Conservation (phyloP, 1,140 invertebrate species). For the Psix sp. region DNA sequence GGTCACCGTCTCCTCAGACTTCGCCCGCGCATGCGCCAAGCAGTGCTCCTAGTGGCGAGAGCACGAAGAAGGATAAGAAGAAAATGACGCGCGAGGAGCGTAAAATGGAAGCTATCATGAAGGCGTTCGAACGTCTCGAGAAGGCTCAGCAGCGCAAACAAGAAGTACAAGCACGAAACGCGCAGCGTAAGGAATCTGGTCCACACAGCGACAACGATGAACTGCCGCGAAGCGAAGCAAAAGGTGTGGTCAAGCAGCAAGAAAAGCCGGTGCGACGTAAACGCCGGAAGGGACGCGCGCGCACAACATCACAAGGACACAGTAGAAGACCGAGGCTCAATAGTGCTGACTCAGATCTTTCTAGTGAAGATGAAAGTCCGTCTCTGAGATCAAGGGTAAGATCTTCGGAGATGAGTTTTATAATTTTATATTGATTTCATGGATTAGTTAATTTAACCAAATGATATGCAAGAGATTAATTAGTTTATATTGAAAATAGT, state of each 20-base stretch:
- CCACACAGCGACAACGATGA: conserved; percentile 77
- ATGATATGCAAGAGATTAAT: too few species aligned
- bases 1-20: conserved; percentile 67
- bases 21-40: conserved; percentile 66
- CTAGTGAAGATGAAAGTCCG: conserved; percentile 83
- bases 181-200: conserved; percentile 75
- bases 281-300: conserved; percentile 81
- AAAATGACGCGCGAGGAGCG: conserved; percentile 92
- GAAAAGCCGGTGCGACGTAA: conserved; percentile 74
- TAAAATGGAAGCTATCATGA: conserved; percentile 97
- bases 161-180: conserved; percentile 81
- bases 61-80: conserved; percentile 79
- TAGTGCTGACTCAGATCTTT: conserved; percentile 85
- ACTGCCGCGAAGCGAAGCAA: too few species aligned
- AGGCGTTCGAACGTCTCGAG: conserved; percentile 91
- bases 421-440: background rate
- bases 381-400: conserved; percentile 73
- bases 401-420: background rate
- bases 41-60: conserved; percentile 72
- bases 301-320: conserved; percentile 77
- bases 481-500: too few species aligned
- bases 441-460: too few species aligned
- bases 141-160: conserved; percentile 87
- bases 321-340: conserved; percentile 81
- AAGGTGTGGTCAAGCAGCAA: conserved; percentile 35